These are phyloP conservation scores for Muscicapa adusta DNA, from an alignment of 2,113 vertebrate genomes.

Conservation along the genomic window DNA sequence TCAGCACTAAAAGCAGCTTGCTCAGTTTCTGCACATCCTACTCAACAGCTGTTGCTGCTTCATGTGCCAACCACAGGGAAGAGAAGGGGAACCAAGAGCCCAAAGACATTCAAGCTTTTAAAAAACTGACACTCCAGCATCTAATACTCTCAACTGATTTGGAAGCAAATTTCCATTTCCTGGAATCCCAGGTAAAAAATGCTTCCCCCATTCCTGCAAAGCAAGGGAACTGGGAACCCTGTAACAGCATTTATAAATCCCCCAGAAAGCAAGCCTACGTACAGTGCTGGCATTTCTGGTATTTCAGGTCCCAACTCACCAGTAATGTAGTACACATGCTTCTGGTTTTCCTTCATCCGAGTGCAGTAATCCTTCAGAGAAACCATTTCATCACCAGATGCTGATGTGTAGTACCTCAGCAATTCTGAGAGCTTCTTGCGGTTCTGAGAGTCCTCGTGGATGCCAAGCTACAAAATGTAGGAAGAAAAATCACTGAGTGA, in stretches of 20 bases:
- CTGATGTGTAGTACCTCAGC: slow-evolving; percentile 90
- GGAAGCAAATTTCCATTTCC: fast-evolving
- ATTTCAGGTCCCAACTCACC: slow-evolving; percentile 62
- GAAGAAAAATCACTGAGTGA: fast-evolving
- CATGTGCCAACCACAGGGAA: fast-evolving
- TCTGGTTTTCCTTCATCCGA: slow-evolving; percentile 97
- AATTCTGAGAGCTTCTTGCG: slow-evolving; percentile 93
- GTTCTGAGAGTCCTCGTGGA: slow-evolving; percentile 96
- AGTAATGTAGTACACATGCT: slow-evolving; percentile 97
- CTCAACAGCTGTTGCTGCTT: fast-evolving
- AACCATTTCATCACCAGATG: slow-evolving; percentile 93
- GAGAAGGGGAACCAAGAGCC: fast-evolving
- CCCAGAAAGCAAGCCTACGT: background rate
- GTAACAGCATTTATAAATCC: fast-evolving
- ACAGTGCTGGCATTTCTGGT: fast-evolving
- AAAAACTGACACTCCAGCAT: background rate
- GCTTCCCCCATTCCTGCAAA: background rate
- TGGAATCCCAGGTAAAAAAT: fast-evolving
- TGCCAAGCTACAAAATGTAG: slow-evolving; percentile 79
- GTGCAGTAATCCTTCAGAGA: slow-evolving; percentile 95
- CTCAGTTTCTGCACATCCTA: background rate
- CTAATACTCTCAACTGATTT: fast-evolving
- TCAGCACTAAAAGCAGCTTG: fast-evolving
- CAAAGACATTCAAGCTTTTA: fast-evolving
- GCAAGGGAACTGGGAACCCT: background rate